Conservation (phyloP, 2,797 vertebrate species). For the Tinamus major region DNA sequence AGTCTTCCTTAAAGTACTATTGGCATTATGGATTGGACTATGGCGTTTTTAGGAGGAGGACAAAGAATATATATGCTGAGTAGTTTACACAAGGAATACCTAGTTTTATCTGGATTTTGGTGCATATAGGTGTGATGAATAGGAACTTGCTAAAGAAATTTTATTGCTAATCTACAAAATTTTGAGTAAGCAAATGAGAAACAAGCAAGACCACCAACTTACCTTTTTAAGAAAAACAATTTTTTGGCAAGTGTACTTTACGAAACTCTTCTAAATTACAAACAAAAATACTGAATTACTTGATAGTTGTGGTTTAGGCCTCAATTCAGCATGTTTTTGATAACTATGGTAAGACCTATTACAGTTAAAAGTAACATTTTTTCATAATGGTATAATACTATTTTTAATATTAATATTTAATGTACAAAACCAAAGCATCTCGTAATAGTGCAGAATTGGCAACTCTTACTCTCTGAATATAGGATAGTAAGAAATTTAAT, state of each 20-base stretch:
- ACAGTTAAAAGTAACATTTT: background rate
- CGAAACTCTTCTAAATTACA: background rate
- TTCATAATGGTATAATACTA: background rate
- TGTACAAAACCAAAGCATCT: background rate
- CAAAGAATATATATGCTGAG: accelerated
- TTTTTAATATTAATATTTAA: background rate
- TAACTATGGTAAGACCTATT: background rate
- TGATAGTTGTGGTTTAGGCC: background rate
- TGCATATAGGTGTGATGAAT: background rate
- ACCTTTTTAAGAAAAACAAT: background rate
- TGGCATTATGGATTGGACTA: background rate
- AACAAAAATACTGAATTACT: background rate
- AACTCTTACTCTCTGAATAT: background rate
- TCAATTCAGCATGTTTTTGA: background rate
- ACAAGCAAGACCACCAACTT: background rate
- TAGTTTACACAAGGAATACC: background rate
- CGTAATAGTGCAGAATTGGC: background rate
- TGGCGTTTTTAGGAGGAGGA: background rate
- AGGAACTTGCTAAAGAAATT: background rate
- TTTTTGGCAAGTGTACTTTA: background rate
- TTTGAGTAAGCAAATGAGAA: background rate
- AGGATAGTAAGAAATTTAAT: background rate
- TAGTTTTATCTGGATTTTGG: background rate
- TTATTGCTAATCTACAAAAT: background rate
- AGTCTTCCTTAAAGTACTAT: background rate